Conservation (phyloP, 2,888 invertebrate genomes). For the Strigamia transsilvanica region DNA sequence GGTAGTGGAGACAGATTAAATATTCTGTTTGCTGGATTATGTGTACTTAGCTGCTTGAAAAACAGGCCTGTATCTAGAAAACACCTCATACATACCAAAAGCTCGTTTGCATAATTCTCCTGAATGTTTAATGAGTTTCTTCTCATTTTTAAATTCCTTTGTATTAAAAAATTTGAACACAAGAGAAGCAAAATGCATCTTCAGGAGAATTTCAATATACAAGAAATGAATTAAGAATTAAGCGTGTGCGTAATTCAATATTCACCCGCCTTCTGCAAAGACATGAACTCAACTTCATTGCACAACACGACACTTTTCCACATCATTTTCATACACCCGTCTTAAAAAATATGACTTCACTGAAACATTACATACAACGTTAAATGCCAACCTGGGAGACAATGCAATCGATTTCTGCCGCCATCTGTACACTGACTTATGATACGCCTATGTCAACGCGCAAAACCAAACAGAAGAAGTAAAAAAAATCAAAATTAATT, state of each 20-base stretch:
- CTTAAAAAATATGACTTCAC: slow-evolving; percentile 45
- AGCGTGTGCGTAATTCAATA: slow-evolving; percentile 10
- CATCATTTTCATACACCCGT: neutral
- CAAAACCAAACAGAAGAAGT: neutral
- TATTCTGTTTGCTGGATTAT: slow-evolving; percentile 43
- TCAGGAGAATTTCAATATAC: slow-evolving; percentile 2
- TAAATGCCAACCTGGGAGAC: slow-evolving; percentile 45
- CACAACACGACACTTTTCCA: slow-evolving; percentile 41
- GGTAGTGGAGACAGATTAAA: slow-evolving; percentile 34
- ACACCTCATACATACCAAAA: slow-evolving; percentile 45
- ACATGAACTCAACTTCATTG: slow-evolving; percentile 9
- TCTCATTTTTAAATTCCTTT: slow-evolving; percentile 39
- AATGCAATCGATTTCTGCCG: slow-evolving; percentile 36
- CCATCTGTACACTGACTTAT: neutral
- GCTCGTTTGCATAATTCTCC: slow-evolving; percentile 41
- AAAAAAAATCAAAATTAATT: neutral
- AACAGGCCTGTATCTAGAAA: slow-evolving; percentile 25
- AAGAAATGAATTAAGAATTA: slow-evolving; percentile 41
- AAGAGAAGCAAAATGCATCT: slow-evolving; percentile 6
- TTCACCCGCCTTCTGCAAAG: neutral
- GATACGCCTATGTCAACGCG: slow-evolving; percentile 4
- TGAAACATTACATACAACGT: slow-evolving; percentile 12
- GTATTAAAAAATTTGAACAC: slow-evolving; percentile 6
- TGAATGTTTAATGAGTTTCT: slow-evolving; percentile 49
- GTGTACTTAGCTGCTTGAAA: slow-evolving; percentile 44